Percentiles rank a stretch among this genome's conserved stretches.
Evolutionary conservation across 2,888 invertebrate species (phyloP).

Genomic region (Osmoderma eremita): DNA sequence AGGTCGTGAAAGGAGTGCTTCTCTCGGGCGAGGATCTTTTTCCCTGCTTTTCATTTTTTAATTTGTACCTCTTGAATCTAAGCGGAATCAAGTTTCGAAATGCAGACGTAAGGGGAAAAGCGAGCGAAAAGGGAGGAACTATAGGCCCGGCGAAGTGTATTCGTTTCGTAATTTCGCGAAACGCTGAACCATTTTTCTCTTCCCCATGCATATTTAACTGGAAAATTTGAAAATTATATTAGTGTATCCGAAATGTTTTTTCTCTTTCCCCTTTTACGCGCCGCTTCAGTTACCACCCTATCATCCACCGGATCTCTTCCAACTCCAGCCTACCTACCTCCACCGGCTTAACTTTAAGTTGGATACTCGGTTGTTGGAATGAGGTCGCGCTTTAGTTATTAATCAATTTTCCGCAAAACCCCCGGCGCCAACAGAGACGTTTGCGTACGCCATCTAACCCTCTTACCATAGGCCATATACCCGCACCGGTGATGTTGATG

Average conservation of each 20-base stretch:
- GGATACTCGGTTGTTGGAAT: constrained; percentile 6
- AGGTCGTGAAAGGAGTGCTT: too few species aligned
- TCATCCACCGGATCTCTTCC: neutral
- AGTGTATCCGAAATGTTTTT: constrained; percentile 27
- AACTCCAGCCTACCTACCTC: neutral
- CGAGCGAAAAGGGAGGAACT: too few species aligned
- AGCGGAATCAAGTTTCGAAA: too few species aligned
- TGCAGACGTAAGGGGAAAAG: too few species aligned
- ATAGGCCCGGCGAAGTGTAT: constrained; percentile 2
- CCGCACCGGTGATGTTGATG: constrained; percentile 27
- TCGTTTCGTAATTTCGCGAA: constrained; percentile 24
- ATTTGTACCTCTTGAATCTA: too few species aligned
- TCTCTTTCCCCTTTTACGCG: neutral
- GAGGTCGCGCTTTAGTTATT: constrained; percentile 36
- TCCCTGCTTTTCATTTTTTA: too few species aligned
- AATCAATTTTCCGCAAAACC: constrained; percentile 32
- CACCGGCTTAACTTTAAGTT: constrained; percentile 7
- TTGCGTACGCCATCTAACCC: neutral
- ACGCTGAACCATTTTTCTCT: constrained; percentile 29
- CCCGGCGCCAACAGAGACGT: neutral
- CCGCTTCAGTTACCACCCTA: neutral
- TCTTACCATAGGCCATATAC: neutral
- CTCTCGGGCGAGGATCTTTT: too few species aligned
- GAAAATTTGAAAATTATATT: constrained; percentile 37
- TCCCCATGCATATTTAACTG: constrained; percentile 37